Percentiles rank a stretch among this genome's conserved stretches.
Conservation (phyloP, 2,888 invertebrate species). For the Eulithis testata region DNA sequence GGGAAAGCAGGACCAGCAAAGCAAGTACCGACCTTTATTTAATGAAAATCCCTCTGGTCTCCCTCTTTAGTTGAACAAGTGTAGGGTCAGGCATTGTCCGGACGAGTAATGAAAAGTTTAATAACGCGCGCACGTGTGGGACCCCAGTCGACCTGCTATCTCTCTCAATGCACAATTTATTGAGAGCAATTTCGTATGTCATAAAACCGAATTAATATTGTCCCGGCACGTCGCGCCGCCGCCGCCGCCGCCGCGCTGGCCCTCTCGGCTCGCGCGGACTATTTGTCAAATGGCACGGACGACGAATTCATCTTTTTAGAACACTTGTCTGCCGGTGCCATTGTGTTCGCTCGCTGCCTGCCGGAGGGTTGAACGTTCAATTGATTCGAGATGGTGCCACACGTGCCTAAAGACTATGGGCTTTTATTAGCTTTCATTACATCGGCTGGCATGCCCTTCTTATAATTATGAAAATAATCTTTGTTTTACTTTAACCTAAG, state of each 20-base stretch:
- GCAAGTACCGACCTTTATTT: conserved; percentile 47
- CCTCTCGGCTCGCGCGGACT: conserved; percentile 32
- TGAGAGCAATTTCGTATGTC: conserved; percentile 82
- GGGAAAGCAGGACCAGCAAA: conserved; percentile 33
- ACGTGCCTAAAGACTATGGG: conserved; percentile 27
- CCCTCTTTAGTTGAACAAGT: conserved; percentile 53
- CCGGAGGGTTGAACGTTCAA: conserved; percentile 16
- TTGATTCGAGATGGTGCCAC: conserved; percentile 33
- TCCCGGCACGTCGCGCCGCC: conserved; percentile 32
- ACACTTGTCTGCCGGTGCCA: conserved; percentile 45
- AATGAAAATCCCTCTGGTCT: conserved; percentile 44
- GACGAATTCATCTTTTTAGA: conserved; percentile 44
- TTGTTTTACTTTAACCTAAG: no score
- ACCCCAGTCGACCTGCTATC: conserved; percentile 30
- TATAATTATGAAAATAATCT: no score
- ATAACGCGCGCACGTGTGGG: conserved; percentile 75
- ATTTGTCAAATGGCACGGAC: conserved; percentile 51
- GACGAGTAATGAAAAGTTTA: conserved; percentile 76
- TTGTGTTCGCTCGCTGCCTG: conserved; percentile 31
- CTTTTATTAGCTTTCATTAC: conserved; percentile 21
- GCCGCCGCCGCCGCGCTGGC: conserved; percentile 23
- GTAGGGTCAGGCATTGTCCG: conserved; percentile 48
- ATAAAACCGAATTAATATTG: conserved; percentile 81
- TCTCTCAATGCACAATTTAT: conserved; percentile 74
- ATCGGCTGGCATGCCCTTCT: background rate